Evolutionary conservation across 2,797 vertebrate genomes (phyloP), one percentile per base, ranked within the genome.

Genomic region (Enoplosus armatus): DNA sequence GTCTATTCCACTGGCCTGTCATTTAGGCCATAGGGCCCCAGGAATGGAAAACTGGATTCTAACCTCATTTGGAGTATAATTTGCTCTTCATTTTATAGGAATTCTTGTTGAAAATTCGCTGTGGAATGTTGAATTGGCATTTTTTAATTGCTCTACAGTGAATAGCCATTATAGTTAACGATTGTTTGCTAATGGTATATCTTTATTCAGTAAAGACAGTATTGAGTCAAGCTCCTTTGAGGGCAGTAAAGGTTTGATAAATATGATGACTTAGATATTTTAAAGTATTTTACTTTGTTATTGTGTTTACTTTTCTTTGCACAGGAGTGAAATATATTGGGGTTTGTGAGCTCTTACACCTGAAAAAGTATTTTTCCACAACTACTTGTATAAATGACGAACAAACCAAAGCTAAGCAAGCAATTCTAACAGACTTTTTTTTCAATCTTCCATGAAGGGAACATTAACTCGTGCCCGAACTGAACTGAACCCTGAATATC

Each of bases 401-500:
- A 29, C 6, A 20, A 71, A 66, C 26, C 3, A n/a, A 37, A 58
- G 24, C 41, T 37, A 80, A 69, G 53, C 50, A 59, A 68, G 29
- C 47, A 72, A 76, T 72, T 80, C 92, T 93, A 94, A 93, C 85
- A 70, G 33, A 54, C 45, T 83, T 80, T 87, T 87, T 76, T 83
- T 80, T 87, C 56, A 88, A 92, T 93, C 79, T 92, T 94, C 75
- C 63, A 85, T 82, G 35, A 94, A 96, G 96, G 96, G 95, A 92
- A 96, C 96, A 62, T 94, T 96, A 93, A 94, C 95, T 84, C 95
- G 95, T 61, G 92, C 96, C 87, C 93, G 95, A 92, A 96, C 95
- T 60, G 96, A 96, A 93, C 95, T 96, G 88, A 96, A 96, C 87
- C 96, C 96, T 33, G 96, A 96, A 89, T 96, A 96, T 94, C 93